These are phyloP conservation scores for Scomber scombrus DNA, from an alignment of 2,113 vertebrate genomes.

Conservation along the genomic window DNA sequence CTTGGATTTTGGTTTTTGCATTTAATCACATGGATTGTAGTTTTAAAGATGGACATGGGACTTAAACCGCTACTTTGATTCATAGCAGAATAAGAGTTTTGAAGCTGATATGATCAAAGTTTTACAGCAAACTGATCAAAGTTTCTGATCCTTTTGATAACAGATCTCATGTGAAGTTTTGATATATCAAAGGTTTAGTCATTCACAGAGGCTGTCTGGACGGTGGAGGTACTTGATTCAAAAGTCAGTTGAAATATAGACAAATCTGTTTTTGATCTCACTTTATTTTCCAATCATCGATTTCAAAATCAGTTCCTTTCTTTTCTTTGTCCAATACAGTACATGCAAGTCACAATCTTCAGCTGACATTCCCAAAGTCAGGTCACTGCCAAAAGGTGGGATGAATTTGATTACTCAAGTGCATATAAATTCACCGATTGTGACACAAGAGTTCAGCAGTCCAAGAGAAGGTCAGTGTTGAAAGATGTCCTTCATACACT, in stretches of 20 bases:
- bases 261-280: not conserved
- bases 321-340: not conserved
- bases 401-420: not conserved
- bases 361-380: not conserved
- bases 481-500: constrained; percentile 1
- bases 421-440: not conserved
- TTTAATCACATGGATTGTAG: constrained; percentile 46
- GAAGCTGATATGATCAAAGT: constrained; percentile 33
- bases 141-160: constrained; percentile 24
- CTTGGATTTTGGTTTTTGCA: constrained; percentile 21
- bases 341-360: too few relatives aligned
- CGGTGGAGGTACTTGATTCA: not conserved
- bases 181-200: constrained; percentile 24
- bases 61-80: constrained; percentile 54
- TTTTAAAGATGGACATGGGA: constrained; percentile 55
- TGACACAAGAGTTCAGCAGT: constrained; percentile 9
- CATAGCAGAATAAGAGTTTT: constrained; percentile 26
- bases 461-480: not conserved
- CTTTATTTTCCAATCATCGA: not conserved
- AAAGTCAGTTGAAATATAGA: not conserved
- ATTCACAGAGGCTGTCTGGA: constrained; percentile 21
- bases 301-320: not conserved
- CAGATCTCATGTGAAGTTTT: constrained; percentile 27
- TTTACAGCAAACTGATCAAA: constrained; percentile 49
- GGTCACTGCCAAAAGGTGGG: not conserved